Evolutionary conservation across 2,113 vertebrate species (phyloP), one percentile per base, ranked within the genome.

Genomic region (Sialia sialis): DNA sequence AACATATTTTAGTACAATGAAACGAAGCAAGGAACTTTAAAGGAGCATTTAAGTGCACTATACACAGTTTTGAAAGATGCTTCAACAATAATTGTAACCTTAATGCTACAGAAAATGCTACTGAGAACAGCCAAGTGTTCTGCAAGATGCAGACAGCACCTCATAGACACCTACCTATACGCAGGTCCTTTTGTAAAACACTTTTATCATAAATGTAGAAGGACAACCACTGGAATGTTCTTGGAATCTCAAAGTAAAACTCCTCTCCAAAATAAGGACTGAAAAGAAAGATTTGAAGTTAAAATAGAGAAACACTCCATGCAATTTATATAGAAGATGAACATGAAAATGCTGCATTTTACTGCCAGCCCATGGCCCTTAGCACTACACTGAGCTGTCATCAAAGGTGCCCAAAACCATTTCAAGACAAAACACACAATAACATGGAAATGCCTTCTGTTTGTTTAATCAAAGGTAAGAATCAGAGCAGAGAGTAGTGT

Each of bases 231-330:
- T 99, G 99, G 98, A 99, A 99, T 72, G 98, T 98, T 91, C 99
- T 98, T 80, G 99, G 99, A 96, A 99, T 99, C 97, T 99, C 99
- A 96, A 99, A 99, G 97, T 99, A 99, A 97, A 99, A 99, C 95
- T 99, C 99, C 97, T 99, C 99, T 93, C 99, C 99, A 93, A 99
- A 99, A 97, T 99, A 99, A 22, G 99, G 99, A 97, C 99, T 99
- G 97, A 69, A 88, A 89, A 54, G 16, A 91, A 79, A 95, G 20
- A 32, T 23, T 60, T 17, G 38, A 70, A 70, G 51, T 87, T 80
- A 81, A 74, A 87, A 49, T 0, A 93, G 58, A 25, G 73, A 72
- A 91, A 38, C 34, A 73, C 7, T 29, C 67, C 2, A 51, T 10
- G 7, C 11, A 69, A 62, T 76, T 55, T 73, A 54, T 23, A 87